These are phyloP conservation scores for Anabas testudineus DNA, from an alignment of 2,797 vertebrate genomes.

Conservation along the genomic window DNA sequence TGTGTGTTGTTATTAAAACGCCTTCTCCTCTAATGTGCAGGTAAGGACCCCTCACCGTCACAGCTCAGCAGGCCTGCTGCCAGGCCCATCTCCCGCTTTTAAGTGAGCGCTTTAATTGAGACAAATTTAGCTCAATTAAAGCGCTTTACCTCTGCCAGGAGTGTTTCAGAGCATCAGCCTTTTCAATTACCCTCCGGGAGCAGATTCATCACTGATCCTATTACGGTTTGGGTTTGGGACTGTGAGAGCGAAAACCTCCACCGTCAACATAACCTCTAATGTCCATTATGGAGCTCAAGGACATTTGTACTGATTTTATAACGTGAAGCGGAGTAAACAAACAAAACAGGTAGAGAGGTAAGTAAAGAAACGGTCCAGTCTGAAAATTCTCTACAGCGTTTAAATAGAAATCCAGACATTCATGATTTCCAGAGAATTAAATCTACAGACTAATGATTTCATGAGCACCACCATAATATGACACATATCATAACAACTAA, in stretches of 20 bases:
- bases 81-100: constrained; percentile 72
- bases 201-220: constrained; percentile 40
- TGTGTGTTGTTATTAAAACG: constrained; percentile 77
- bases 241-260: neutral
- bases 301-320: no score
- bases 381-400: no score
- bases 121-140: constrained; percentile 84
- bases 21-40: constrained; percentile 77
- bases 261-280: neutral
- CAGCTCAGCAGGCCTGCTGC: constrained; percentile 64
- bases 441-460: no score
- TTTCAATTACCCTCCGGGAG: no score
- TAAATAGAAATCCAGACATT: no score
- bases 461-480: no score
- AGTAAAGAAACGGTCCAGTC: no score
- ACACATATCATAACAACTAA: no score
- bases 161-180: no score
- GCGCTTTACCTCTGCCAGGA: constrained; percentile 74
- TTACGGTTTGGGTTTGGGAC: constrained; percentile 21
- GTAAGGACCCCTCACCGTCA: constrained; percentile 73
- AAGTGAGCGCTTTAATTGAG: constrained; percentile 82
- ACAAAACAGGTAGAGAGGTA: no score
- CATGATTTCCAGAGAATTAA: no score
- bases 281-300: constrained; percentile 28
- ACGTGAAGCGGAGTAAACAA: no score